Evolutionary conservation across 1,140 invertebrate species (phyloP).

Genomic region (Lysiphlebus fabarum): DNA sequence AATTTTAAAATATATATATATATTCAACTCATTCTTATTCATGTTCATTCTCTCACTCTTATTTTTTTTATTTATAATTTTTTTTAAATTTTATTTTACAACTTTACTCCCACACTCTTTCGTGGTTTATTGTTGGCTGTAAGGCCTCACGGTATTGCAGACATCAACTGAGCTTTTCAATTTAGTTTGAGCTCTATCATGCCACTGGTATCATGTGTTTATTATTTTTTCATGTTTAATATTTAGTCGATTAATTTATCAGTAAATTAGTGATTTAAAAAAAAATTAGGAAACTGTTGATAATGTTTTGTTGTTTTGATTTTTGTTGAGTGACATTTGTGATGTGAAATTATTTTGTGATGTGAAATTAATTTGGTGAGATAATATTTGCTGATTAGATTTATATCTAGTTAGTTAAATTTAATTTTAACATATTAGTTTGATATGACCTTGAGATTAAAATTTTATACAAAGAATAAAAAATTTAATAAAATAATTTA

Average conservation of each 20-base stretch:
- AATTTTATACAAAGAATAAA: not conserved
- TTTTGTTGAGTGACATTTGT: too few relatives aligned
- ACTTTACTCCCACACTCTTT: conserved; percentile 19
- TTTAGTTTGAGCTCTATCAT: conserved; percentile 41
- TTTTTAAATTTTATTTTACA: not conserved
- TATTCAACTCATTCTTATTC: not conserved
- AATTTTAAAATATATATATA: not conserved
- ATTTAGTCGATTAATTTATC: not conserved
- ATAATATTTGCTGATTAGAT: too few relatives aligned
- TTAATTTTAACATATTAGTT: too few relatives aligned
- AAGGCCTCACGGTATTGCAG: conserved; percentile 25
- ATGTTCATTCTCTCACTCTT: not conserved
- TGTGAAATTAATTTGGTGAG: too few relatives aligned
- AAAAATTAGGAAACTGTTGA: too few relatives aligned
- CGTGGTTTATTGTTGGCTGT: conserved; percentile 46
- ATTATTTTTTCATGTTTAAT: not conserved
- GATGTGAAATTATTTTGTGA: too few relatives aligned
- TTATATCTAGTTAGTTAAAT: too few relatives aligned
- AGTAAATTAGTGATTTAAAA: too few relatives aligned
- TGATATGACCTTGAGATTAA: too few relatives aligned
- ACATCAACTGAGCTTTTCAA: conserved; percentile 31
- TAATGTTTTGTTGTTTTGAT: too few relatives aligned
- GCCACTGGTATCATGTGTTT: conserved; percentile 33
- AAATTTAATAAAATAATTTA: not conserved
- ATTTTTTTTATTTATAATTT: not conserved